Evolutionary conservation across 30 jellyfish, hydroid and myxozoan genomes (phyloP), one percentile per base, ranked within the genome.

Genomic region (Hydractinia echinata): DNA sequence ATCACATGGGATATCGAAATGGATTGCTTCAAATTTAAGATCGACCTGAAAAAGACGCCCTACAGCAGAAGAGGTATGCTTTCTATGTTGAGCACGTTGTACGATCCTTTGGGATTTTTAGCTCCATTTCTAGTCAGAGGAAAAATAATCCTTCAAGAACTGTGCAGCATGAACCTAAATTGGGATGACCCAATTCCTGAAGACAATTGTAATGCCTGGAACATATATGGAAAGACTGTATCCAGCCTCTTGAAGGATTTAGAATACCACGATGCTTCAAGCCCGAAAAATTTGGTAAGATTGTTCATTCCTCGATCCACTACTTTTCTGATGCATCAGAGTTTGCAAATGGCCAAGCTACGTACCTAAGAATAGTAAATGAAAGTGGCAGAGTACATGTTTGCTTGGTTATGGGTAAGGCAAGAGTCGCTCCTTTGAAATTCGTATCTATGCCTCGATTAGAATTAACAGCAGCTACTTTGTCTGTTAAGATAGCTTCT

Each of bases 321-420:
- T 80, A 73, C 71, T 82, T 82, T 61, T 73, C 89, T 54, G 89
- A 82, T 73, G 90, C 89, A 56, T 54, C 54, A 53, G 66, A 54
- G 55, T 4, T n/a, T 54, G 87, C 88, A 15, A 4, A 83, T 74
- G 89, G 91, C 10, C 19, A 21, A 16, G 76, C 18, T 13, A 18
- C 19, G 16, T 73, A 50, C 49, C 55, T 51, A 15, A 11, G 85
- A 7, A 16, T 51, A 18, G 20, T 51, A 21, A 49, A 77, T 77
- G 85, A 55, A 53, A 55, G 55, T 53, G 85, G 82, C 14, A 53
- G 13, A 53, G 49, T 77, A 18, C 83, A 77, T 52, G 18, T 39
- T 49, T 77, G 82, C 49, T 14, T 51, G 10, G 85, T 77, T 81
- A 8, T 77, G 13, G 85, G 82, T 51, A 77, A 77, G 73, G 48